Conservation (phyloP, 2,797 vertebrate genomes). For the Corythornis leucogaster region DNA sequence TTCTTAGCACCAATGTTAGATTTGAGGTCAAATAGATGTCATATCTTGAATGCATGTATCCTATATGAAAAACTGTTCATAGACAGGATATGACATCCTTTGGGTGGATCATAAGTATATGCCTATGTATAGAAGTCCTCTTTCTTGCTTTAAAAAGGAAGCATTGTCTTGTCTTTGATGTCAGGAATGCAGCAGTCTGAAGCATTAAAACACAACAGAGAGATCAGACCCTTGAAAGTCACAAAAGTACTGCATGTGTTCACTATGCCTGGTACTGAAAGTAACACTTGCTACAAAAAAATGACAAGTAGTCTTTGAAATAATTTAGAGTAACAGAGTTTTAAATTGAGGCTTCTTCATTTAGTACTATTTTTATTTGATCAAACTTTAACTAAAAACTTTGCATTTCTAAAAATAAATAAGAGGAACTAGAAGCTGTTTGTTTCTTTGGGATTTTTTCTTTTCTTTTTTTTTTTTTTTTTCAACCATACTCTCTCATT, state of each 20-base stretch:
- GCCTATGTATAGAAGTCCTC: neutral
- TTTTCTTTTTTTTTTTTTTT: neutral
- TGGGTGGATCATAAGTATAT: neutral
- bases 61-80: neutral
- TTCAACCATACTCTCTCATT: neutral
- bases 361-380: conserved; percentile 15
- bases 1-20: neutral
- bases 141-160: neutral
- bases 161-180: neutral
- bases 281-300: neutral
- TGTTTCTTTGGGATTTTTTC: neutral
- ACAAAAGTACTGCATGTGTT: neutral
- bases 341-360: neutral
- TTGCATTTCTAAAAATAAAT: conserved; percentile 50
- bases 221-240: neutral
- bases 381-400: conserved; percentile 9
- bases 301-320: neutral
- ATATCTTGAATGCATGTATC: neutral
- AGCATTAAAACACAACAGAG: neutral
- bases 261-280: neutral
- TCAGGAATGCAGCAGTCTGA: neutral
- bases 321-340: neutral
- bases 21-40: neutral
- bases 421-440: neutral
- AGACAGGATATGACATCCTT: neutral